Conservation (phyloP, 2,888 invertebrate species). For the Chymomyza amoena region DNA sequence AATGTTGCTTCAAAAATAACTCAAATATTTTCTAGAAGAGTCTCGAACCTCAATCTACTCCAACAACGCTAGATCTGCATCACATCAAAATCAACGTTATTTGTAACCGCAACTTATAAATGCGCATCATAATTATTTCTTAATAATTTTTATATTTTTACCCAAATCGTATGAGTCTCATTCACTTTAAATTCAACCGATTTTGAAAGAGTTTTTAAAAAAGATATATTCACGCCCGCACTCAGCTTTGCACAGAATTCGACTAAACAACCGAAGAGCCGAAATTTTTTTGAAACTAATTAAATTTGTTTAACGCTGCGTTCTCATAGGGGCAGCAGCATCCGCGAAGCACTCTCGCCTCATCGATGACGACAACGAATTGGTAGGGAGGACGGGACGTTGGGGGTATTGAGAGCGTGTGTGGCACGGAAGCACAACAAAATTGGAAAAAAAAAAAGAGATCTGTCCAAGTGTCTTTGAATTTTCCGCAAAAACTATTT, state of each 20-base stretch:
- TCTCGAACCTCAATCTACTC: no score
- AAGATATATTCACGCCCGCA: constrained; percentile 51
- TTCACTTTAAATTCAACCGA: not conserved
- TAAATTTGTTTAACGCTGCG: constrained; percentile 23
- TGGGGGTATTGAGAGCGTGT: not conserved
- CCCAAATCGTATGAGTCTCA: not conserved
- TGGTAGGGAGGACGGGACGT: constrained; percentile 14
- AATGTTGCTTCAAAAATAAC: no score
- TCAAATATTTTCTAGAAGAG: no score
- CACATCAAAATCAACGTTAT: no score
- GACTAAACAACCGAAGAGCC: constrained; percentile 46
- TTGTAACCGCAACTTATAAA: no score
- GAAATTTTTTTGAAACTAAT: constrained; percentile 32
- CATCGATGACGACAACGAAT: constrained; percentile 63
- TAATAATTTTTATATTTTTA: no score
- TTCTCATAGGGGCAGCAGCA: not conserved
- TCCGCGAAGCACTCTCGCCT: constrained; percentile 16
- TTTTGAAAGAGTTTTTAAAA: not conserved
- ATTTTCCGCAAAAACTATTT: constrained; percentile 64
- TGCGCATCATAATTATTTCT: no score
- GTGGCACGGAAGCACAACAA: not conserved
- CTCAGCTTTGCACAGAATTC: constrained; percentile 55
- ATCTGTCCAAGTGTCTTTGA: constrained; percentile 33
- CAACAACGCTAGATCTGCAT: no score
- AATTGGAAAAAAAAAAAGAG: constrained; percentile 46